Evolutionary conservation across 2,888 invertebrate genomes (phyloP).

Genomic region (Oxytorus armatus): DNA sequence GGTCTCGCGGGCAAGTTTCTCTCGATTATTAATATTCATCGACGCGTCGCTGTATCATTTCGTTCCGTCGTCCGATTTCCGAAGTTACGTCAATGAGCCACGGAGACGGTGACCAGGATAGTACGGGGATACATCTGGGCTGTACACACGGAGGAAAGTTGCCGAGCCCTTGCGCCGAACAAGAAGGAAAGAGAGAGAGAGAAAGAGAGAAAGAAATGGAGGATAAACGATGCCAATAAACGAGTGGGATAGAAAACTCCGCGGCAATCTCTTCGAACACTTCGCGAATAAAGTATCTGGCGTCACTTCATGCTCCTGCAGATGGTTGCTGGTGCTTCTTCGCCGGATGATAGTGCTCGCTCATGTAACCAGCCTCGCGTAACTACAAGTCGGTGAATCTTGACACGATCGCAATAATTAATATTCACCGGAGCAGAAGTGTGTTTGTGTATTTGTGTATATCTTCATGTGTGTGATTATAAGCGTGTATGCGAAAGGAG

Average conservation of each 20-base stretch:
- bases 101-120: conserved; percentile 42
- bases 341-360: conserved; percentile 43
- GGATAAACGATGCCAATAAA: conserved; percentile 66
- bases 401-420: conserved; percentile 73
- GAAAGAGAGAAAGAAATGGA: conserved; percentile 44
- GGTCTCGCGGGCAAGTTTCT: conserved; percentile 15
- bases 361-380: conserved; percentile 65
- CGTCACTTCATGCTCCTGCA: conserved; percentile 27
- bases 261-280: conserved; percentile 56
- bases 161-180: conserved; percentile 72
- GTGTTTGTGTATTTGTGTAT: conserved; percentile 9
- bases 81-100: conserved; percentile 56
- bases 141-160: background rate
- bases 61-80: conserved; percentile 51
- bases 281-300: conserved; percentile 63
- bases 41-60: conserved; percentile 59
- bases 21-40: conserved; percentile 66
- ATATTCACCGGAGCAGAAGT: conserved; percentile 70
- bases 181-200: conserved; percentile 67
- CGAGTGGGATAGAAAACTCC: conserved; percentile 54
- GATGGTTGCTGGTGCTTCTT: conserved; percentile 27
- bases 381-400: conserved; percentile 67
- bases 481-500: too few species aligned
- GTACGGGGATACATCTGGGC: background rate
- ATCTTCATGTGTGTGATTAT: background rate